These are phyloP conservation scores for Microtus oregoni DNA, from an alignment of 2,113 vertebrate species.

Conservation along the genomic window DNA sequence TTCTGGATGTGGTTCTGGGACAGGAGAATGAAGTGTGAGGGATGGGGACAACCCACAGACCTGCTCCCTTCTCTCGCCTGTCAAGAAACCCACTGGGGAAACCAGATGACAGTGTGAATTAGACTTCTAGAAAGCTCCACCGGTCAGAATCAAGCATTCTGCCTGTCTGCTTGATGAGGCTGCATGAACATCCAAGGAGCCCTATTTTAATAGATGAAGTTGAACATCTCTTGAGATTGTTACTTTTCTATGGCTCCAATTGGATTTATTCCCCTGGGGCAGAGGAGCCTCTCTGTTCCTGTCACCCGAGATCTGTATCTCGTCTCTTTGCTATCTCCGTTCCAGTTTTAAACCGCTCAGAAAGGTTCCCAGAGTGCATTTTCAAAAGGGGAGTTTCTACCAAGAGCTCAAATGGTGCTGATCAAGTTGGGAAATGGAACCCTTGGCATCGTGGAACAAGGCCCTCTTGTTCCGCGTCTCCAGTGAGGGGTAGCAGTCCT, in stretches of 20 bases:
- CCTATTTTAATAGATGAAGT: neutral
- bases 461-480: conserved; percentile 61
- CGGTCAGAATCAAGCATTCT: neutral
- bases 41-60: neutral
- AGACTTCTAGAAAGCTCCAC: neutral
- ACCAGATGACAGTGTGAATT: neutral
- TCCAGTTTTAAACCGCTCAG: conserved; percentile 45
- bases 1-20: neutral
- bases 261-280: conserved; percentile 5
- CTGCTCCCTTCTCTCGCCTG: neutral
- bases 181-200: neutral
- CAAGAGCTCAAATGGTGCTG: conserved; percentile 52
- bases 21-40: neutral
- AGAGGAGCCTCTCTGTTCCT: conserved; percentile 28
- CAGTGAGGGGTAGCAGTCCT: neutral
- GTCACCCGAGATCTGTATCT: neutral
- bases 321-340: conserved; percentile 49
- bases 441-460: conserved; percentile 67
- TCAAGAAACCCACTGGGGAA: conserved; percentile 19
- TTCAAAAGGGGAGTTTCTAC: conserved; percentile 51
- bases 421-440: conserved; percentile 67
- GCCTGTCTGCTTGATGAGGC: neutral
- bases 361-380: conserved; percentile 50
- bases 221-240: conserved; percentile 39
- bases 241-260: conserved; percentile 2